Conservation (phyloP, 2,888 invertebrate genomes). For the Tenthredo notha region DNA sequence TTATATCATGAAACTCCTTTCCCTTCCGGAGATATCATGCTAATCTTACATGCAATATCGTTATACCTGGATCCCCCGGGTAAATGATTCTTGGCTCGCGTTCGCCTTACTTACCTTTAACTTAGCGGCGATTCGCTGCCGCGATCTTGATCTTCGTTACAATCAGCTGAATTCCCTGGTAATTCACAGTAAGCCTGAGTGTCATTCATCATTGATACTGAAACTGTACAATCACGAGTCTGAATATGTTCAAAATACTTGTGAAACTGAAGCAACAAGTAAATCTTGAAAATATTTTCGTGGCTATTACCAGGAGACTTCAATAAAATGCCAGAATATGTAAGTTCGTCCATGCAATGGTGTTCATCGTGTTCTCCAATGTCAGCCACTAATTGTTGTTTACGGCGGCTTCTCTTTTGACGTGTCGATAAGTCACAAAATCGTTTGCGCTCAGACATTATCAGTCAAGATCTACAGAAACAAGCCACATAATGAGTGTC, state of each 20-base stretch:
- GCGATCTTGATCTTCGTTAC: too few relatives aligned
- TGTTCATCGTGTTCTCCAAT: not conserved
- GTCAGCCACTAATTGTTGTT: not conserved
- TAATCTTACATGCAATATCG: too few relatives aligned
- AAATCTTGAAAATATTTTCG: not conserved
- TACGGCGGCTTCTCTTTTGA: constrained; percentile 5
- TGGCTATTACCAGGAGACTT: constrained; percentile 1
- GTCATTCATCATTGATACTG: not conserved
- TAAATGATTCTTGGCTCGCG: too few relatives aligned
- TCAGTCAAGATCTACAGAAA: not conserved
- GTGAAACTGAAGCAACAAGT: not conserved
- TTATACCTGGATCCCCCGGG: too few relatives aligned
- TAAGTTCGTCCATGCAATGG: not conserved
- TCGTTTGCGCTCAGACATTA: not conserved
- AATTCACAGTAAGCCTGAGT: not conserved
- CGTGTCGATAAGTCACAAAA: constrained; percentile 2
- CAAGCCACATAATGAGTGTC: constrained; percentile 9
- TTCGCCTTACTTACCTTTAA: too few relatives aligned
- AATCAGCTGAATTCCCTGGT: not conserved
- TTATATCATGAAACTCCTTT: too few relatives aligned
- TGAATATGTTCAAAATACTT: not conserved
- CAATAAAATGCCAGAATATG: not conserved
- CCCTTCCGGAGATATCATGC: too few relatives aligned
- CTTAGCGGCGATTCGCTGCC: too few relatives aligned
- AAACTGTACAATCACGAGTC: not conserved